Conservation (phyloP, 2,113 vertebrate species). For the Columbina picui region DNA sequence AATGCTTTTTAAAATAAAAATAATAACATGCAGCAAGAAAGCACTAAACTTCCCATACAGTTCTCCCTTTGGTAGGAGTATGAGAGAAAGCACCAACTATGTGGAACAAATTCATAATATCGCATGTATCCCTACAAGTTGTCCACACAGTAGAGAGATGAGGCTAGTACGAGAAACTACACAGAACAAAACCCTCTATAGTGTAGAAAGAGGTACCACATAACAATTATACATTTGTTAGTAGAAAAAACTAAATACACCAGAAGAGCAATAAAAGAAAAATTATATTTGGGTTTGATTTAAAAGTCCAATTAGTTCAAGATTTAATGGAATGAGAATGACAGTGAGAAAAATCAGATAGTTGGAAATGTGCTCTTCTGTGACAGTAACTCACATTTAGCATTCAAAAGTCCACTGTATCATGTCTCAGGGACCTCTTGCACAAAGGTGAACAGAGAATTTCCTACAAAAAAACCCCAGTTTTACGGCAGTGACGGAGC, state of each 20-base stretch:
- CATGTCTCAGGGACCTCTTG: not conserved
- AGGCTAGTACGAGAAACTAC: not conserved
- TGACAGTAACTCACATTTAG: not conserved
- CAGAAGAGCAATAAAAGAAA: not conserved
- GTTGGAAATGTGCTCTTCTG: not conserved
- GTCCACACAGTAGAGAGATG: not conserved
- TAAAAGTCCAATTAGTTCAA: not conserved
- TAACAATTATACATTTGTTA: not conserved
- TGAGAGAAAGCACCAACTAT: not conserved
- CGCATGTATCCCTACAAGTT: not conserved
- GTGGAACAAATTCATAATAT: not conserved
- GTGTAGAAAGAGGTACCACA: not conserved
- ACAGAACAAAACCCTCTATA: not conserved
- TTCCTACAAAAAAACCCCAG: not conserved
- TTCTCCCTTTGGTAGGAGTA: not conserved
- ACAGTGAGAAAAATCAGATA: not conserved
- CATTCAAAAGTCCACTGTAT: not conserved
- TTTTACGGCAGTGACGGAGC: not conserved
- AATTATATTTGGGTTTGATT: not conserved
- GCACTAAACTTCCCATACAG: not conserved
- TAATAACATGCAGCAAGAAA: not conserved
- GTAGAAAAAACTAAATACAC: not conserved
- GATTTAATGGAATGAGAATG: not conserved
- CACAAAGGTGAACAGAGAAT: not conserved
- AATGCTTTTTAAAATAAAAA: not conserved